Evolutionary conservation across 2,888 invertebrate genomes (phyloP), one percentile per base, ranked within the genome.

Genomic region (Troides oblongomaculatus): DNA sequence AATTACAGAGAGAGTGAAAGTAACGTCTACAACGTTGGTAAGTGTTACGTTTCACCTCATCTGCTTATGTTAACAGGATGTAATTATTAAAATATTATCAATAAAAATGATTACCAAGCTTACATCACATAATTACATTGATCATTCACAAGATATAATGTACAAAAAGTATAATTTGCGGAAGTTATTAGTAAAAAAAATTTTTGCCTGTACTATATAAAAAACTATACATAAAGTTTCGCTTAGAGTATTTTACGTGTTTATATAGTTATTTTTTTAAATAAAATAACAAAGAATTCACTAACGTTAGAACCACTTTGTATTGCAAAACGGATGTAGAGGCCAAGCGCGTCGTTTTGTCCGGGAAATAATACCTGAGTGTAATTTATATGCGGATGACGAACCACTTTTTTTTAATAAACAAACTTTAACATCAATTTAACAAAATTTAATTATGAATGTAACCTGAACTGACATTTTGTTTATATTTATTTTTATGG

Each of bases 1-100:
- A 57, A 64, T 57, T 56, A 65, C n/a, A 23, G 43, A 57, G 69
- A 69, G 65, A 69, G 69, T 65, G 69, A 69, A 69, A 69, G 69
- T 12, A 14, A 14, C 14, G 2, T 12, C 10, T 46, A 46, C 14
- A 46, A 46, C 12, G 1, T 46, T 14, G 46, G 14, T 46, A 46
- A 46, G 14, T 21, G 4, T 21, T 56, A 56, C 10, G 56, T 21
- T 21, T 56, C 12, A 46, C 46, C 46, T 46, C 46, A 46, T 46
- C 46, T 14, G 14, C 46, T 14, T 46, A 46, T 14, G 23, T 23
- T 58, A 14, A 58, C 23, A 12, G 58, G 2, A 58, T 25, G 58
- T 58, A 46, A 46, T 46, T 46, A 46, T 46, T 46, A 46, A 4
- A 46, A 46, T 46, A 46, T 46, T 46, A 46, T 14, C 46, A 46